These are phyloP conservation scores for Sphaeramia orbicularis DNA, from an alignment of 2,797 vertebrate species.

Conservation along the genomic window DNA sequence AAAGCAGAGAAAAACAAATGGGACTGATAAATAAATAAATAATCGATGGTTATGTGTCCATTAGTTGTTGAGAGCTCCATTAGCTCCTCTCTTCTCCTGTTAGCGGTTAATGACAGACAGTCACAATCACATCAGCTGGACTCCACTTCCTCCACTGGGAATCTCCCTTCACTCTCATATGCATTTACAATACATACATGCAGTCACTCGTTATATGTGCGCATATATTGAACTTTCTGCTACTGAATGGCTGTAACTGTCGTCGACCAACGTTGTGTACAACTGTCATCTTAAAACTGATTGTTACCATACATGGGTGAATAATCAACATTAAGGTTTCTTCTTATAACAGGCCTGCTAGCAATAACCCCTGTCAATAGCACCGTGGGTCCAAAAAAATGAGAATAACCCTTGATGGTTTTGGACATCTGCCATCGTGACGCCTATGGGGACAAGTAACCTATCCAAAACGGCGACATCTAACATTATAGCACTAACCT, in stretches of 20 bases:
- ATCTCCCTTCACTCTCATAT: conserved; percentile 57
- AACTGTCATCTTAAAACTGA: too few species aligned
- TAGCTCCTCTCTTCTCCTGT: conserved; percentile 78
- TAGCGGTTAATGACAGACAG: conserved; percentile 83
- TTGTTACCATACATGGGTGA: too few species aligned
- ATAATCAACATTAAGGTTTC: too few species aligned
- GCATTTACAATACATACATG: conserved; percentile 41
- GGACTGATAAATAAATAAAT: conserved; percentile 83
- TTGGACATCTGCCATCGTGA: conserved; percentile 39
- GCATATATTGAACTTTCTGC: conserved; percentile 14
- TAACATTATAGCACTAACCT: conserved; percentile 8
- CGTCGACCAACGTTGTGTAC: too few species aligned
- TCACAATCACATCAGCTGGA: conserved; percentile 84
- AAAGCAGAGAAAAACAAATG: conserved; percentile 74
- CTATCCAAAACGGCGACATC: conserved; percentile 12
- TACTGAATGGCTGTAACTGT: background rate
- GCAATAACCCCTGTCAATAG: background rate
- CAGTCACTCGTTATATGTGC: conserved; percentile 36
- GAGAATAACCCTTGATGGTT: conserved; percentile 25
- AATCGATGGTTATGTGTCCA: conserved; percentile 85
- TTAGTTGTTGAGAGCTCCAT: conserved; percentile 87
- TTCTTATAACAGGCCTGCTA: too few species aligned
- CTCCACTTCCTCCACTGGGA: conserved; percentile 82
- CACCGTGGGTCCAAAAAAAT: background rate
- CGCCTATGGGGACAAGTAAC: conserved; percentile 12